Evolutionary conservation across 92 coral and sea anemone species (phyloP).

Genomic region (Siderastrea radians): DNA sequence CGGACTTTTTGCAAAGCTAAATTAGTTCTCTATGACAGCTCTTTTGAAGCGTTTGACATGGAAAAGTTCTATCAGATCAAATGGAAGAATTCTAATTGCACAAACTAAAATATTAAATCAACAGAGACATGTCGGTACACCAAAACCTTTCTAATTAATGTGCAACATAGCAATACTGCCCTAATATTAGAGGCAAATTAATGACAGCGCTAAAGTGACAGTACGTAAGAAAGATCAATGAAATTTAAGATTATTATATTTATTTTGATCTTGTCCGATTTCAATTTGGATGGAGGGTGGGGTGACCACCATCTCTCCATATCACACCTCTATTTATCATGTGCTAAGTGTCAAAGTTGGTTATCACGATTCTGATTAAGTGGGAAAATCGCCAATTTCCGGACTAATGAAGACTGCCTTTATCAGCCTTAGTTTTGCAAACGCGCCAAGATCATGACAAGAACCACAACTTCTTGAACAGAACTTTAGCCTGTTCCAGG

Average conservation of each 20-base stretch:
- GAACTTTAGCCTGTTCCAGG: too few relatives aligned
- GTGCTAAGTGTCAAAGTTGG: neutral
- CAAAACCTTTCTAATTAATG: neutral
- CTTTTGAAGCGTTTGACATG: neutral
- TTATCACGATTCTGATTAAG: neutral
- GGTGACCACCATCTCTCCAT: neutral
- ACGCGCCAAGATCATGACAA: neutral
- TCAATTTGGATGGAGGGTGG: neutral
- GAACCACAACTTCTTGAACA: neutral
- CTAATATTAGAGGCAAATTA: neutral
- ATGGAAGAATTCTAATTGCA: neutral
- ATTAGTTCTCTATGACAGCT: neutral
- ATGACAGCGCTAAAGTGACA: neutral
- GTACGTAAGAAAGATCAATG: neutral
- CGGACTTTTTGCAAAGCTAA: neutral
- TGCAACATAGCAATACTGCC: neutral
- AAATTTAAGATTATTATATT: neutral
- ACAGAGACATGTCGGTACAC: neutral
- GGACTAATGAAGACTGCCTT: neutral
- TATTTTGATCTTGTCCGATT: constrained; percentile 12
- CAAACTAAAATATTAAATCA: neutral
- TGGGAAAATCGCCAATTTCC: neutral
- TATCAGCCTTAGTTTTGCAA: neutral
- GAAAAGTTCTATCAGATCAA: neutral
- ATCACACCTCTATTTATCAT: neutral